Percentiles rank a stretch among this genome's conserved stretches.
phyloP scores from a whole-genome alignment of 2,113 vertebrate species.

The Anas platyrhynchos region DNA sequence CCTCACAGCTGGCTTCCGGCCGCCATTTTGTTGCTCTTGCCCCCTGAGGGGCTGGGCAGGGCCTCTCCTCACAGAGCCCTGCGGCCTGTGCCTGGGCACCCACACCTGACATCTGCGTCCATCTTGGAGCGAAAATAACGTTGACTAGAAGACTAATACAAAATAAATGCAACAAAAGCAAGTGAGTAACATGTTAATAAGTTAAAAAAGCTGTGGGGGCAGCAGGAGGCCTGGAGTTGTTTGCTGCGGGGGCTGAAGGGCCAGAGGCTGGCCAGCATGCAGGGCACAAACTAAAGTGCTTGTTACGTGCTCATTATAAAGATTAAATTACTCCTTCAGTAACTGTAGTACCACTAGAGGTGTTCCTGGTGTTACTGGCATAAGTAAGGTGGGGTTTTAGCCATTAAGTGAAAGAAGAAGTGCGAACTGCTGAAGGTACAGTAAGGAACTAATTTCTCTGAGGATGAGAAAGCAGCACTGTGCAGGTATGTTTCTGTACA shows the following conservation, averaged over 20 bases:
- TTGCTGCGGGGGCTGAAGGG: fast-evolving
- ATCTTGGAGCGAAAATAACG: not conserved
- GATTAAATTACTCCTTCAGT: not conserved
- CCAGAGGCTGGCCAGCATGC: fast-evolving
- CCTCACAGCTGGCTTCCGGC: fast-evolving
- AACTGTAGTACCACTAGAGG: fast-evolving
- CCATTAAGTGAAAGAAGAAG: not conserved
- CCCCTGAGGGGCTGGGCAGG: not conserved
- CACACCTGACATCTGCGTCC: fast-evolving
- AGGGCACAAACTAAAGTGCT: not conserved
- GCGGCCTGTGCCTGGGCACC: fast-evolving
- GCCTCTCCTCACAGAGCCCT: not conserved
- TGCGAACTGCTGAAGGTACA: not conserved
- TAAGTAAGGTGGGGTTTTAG: not conserved
- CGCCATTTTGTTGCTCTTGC: not conserved
- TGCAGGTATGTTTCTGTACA: not conserved
- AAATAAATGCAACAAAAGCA: not conserved
- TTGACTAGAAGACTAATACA: not conserved
- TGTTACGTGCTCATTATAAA: fast-evolving
- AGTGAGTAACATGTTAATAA: not conserved
- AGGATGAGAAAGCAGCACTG: not conserved
- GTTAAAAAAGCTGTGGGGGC: fast-evolving
- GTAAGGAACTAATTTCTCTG: not conserved
- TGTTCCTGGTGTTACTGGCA: not conserved
- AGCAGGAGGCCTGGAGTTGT: fast-evolving